Conservation (phyloP, 2,888 invertebrate species). For the Candidula unifasciata region DNA sequence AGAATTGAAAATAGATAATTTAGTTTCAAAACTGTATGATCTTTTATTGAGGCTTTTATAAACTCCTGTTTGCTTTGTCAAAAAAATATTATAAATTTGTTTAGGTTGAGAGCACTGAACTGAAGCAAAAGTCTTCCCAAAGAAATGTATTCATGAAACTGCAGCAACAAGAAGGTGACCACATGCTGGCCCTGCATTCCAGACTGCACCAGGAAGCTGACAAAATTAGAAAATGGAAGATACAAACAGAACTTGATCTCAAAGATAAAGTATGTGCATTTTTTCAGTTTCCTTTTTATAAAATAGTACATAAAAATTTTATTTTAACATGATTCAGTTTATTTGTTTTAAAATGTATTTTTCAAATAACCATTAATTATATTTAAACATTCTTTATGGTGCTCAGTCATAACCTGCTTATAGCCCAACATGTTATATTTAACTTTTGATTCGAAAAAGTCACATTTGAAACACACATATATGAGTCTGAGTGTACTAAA, state of each 20-base stretch:
- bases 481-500: too few species aligned
- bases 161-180: conserved; percentile 61
- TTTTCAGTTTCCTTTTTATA: background rate
- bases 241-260: conserved; percentile 72
- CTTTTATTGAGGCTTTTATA: too few species aligned
- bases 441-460: too few species aligned
- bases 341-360: background rate
- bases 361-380: too few species aligned
- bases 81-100: too few species aligned
- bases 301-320: background rate
- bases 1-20: too few species aligned
- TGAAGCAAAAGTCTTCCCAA: conserved; percentile 9
- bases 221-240: conserved; percentile 74
- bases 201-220: conserved; percentile 73
- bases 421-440: too few species aligned
- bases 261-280: conserved; percentile 69
- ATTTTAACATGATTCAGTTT: background rate
- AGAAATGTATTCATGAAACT: conserved; percentile 34
- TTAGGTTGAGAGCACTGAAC: conserved; percentile 1
- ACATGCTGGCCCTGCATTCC: conserved; percentile 68
- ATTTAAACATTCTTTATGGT: too few species aligned
- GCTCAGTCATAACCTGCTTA: too few species aligned
- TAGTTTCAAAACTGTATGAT: too few species aligned
- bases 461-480: too few species aligned
- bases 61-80: too few species aligned